A percentile compares a stretch with the other conserved stretches of the same genome.
phyloP scores from a whole-genome alignment of 2,797 vertebrate genomes.

The Pteropus rufus region DNA sequence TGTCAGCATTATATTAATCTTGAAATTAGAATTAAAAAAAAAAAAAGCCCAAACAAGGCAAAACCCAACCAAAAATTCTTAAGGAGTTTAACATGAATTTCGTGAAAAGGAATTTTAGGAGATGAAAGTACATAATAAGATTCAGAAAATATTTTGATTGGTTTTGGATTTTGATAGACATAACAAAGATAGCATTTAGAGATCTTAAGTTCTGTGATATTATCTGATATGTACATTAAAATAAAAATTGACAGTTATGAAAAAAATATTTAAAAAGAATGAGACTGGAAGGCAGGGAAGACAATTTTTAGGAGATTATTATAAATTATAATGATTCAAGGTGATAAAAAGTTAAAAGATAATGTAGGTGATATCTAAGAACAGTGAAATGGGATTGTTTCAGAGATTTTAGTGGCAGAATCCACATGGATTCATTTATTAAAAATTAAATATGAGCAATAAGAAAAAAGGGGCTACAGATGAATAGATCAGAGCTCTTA shows the following conservation, averaged over 20 bases:
- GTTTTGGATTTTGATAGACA: not conserved
- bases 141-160: not conserved
- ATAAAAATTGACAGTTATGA: not conserved
- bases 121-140: not conserved
- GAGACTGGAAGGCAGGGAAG: not conserved
- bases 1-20: not conserved
- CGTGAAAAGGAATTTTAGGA: not conserved
- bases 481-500: not conserved
- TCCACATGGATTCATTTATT: not conserved
- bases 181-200: not conserved
- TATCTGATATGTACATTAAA: not conserved
- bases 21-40: not conserved
- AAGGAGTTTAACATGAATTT: not conserved
- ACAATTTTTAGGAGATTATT: not conserved
- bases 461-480: not conserved
- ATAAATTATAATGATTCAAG: not conserved
- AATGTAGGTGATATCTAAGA: not conserved
- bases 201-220: not conserved
- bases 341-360: not conserved
- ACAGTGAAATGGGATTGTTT: not conserved
- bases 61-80: not conserved
- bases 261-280: not conserved
- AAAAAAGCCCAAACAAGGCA: not conserved
- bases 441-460: not conserved
- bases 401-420: not conserved